A percentile compares a stretch with the other conserved stretches of the same genome.
phyloP scores from a whole-genome alignment of 92 coral and sea anemone genomes.

The Isaurus tuberculatus region DNA sequence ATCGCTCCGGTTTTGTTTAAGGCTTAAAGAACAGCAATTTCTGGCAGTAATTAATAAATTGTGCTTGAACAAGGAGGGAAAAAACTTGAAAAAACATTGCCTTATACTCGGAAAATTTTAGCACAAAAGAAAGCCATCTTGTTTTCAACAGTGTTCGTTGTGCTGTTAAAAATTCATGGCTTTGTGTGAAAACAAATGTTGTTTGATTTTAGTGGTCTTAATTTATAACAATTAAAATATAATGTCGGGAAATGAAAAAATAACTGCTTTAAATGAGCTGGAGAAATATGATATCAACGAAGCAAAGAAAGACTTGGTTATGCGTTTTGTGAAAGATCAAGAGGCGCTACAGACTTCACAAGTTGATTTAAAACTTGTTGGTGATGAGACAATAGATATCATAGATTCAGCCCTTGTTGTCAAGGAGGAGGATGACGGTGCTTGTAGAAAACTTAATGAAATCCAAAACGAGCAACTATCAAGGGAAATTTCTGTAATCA shows the following conservation, averaged over 20 bases:
- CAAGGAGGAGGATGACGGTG: slow-evolving; percentile 59
- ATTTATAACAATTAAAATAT: not conserved
- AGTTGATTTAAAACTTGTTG: slow-evolving; percentile 77
- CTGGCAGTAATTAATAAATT: not conserved
- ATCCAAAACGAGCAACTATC: not conserved
- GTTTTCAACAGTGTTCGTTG: slow-evolving; percentile 25
- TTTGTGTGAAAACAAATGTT: slow-evolving; percentile 30
- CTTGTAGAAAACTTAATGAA: slow-evolving; percentile 19
- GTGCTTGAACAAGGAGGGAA: not conserved
- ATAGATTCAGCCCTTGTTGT: slow-evolving; percentile 81
- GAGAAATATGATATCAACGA: slow-evolving; percentile 58
- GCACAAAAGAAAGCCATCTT: slow-evolving; percentile 14
- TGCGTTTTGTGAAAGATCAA: slow-evolving; percentile 94
- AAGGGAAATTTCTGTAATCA: slow-evolving; percentile 31
- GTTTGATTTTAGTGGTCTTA: slow-evolving; percentile 24
- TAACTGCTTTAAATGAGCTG: slow-evolving; percentile 54
- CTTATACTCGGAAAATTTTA: not conserved
- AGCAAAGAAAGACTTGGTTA: slow-evolving; percentile 87
- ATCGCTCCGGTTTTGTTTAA: not conserved
- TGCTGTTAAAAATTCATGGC: slow-evolving; percentile 35
- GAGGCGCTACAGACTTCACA: slow-evolving; percentile 92
- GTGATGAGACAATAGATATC: slow-evolving; percentile 89
- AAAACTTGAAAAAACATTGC: not conserved
- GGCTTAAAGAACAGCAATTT: not conserved
- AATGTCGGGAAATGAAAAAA: slow-evolving; percentile 34